These are phyloP conservation scores for Anguilla japonica DNA, from an alignment of 2,113 vertebrate species.

Conservation along the genomic window DNA sequence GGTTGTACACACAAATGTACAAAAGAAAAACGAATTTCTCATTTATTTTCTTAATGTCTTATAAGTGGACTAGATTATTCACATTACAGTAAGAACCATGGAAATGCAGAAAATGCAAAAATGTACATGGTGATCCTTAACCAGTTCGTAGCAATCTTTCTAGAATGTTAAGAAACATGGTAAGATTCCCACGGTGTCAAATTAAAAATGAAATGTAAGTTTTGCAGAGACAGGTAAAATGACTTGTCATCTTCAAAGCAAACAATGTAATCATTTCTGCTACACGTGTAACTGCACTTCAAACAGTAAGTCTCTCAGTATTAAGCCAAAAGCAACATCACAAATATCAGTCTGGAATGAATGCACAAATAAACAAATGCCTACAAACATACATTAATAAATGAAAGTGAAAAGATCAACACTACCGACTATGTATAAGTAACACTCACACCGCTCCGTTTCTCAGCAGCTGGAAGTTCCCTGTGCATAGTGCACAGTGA, in stretches of 20 bases:
- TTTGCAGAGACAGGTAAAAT: slow-evolving; percentile 2
- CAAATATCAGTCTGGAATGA: neutral
- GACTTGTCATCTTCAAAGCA: neutral
- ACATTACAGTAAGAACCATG: too few relatives aligned
- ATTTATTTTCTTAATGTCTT: too few relatives aligned
- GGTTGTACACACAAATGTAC: too few relatives aligned
- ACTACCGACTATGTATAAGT: too few relatives aligned
- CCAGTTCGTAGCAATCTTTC: neutral
- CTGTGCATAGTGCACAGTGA: neutral
- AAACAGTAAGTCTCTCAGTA: neutral
- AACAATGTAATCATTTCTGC: neutral
- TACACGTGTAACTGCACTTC: neutral
- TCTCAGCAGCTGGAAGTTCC: neutral
- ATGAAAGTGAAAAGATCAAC: neutral
- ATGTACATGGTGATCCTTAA: neutral
- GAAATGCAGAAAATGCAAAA: neutral
- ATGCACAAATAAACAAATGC: slow-evolving; percentile 2
- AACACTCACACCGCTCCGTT: neutral
- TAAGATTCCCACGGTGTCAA: neutral
- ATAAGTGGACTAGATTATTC: neutral
- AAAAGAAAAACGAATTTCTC: too few relatives aligned
- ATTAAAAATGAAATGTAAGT: slow-evolving; percentile 10
- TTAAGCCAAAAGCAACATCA: neutral
- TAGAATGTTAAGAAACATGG: neutral
- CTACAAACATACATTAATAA: neutral